Base-by-base conservation (phyloP, 1,140 invertebrate genomes). In the Bombus breviceps region DNA sequence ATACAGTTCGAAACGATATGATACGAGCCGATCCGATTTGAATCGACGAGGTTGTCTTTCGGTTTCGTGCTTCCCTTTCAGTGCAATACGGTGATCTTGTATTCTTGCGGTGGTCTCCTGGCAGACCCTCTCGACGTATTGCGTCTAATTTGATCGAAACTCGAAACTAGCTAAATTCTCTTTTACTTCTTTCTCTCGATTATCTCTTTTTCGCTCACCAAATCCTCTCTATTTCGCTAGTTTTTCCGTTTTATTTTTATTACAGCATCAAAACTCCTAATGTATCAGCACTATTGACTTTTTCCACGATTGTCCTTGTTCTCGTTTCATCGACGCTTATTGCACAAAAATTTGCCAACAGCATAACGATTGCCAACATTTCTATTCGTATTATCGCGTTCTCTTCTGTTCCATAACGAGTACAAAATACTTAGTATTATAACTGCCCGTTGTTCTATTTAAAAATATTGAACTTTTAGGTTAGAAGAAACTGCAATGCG, bases 91-190 rank as follows among this genome's bases (percentile, higher is more conserved):
- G 73, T 76, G 75, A 81, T 92, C 90, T 53, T 53, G 18, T 53
- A 53, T 53, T 53, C 47, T 91, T 90, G 92, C 92, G 90, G 88
- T 82, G 73, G 1, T 62, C 86, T 93, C 86, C 90, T 91, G 92
- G 91, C 92, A 91, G 81, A 89, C 77, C 32, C 57, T 84, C 75
- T 39, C 91, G 89, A 92, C 90, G 92, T 92, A 93, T 88, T 93
- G 92, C 92, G 92, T 93, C 80, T 75, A 74, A 71, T 73, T 83
- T 75, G 77, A 71, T 77, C 86, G 81, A 88, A 74, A 66, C 81
- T 79, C 62, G 81, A 47, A 13, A 34, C 43, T 34, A 25, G 22
- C 10, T 28, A 37, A 68, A 53, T 22, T 53, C 47, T 53, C 47
- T 53, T 53, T 53, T 53, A 53, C 18, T 37, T 3, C 32, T 37